These are phyloP conservation scores for Rattus norvegicus DNA, from an alignment of 2,113 vertebrate species.

Conservation along the genomic window DNA sequence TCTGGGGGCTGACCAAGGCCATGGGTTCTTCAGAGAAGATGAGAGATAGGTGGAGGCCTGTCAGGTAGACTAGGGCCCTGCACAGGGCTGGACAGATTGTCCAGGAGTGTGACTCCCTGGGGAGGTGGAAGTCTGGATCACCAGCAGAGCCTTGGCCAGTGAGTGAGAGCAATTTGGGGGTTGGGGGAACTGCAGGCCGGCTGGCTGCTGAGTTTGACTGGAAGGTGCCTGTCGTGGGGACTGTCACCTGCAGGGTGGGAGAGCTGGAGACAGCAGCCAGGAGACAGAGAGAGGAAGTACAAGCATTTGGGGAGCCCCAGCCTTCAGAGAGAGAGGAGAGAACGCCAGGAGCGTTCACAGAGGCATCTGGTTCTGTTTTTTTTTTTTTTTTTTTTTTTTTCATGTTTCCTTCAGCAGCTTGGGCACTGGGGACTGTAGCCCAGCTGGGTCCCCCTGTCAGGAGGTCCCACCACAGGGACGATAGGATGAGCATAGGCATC, in stretches of 20 bases:
- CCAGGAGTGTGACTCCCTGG: neutral
- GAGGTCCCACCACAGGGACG: neutral
- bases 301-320: neutral
- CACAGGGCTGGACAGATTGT: neutral
- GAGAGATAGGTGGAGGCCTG: neutral
- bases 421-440: constrained; percentile 5
- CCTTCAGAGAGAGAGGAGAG: neutral
- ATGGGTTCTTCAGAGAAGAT: neutral
- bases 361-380: constrained; percentile 74
- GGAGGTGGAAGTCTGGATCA: neutral
- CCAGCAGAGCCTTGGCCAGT: neutral
- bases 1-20: constrained; percentile 50
- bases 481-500: fast-evolving
- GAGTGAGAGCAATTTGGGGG: neutral
- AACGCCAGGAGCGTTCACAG: constrained; percentile 44
- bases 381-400: constrained; percentile 1
- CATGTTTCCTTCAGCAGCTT: constrained; percentile 30
- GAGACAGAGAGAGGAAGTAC: neutral
- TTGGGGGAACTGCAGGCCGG: neutral
- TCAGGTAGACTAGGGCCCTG: neutral
- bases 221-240: neutral
- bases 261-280: neutral
- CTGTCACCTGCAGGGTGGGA: neutral
- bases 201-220: neutral
- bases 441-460: neutral